Percentiles rank a stretch among this genome's conserved stretches.
phyloP scores from a whole-genome alignment of 1,140 invertebrate genomes.

The Cyphomyrmex costatus region DNA sequence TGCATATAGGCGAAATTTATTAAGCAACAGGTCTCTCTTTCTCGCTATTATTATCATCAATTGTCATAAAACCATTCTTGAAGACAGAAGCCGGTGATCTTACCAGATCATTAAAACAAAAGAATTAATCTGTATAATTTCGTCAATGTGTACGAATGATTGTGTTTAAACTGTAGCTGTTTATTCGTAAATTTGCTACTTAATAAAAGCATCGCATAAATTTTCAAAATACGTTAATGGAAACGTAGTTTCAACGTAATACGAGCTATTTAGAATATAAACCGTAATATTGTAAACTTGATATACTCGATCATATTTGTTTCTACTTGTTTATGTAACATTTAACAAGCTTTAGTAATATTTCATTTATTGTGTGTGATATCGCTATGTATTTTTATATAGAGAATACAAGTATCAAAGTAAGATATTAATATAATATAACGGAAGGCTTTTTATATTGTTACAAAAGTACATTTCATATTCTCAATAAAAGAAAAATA shows the following conservation, averaged over 20 bases:
- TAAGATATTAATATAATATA: neutral
- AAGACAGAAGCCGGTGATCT: neutral
- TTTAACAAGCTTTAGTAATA: constrained; percentile 9
- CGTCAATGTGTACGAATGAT: neutral
- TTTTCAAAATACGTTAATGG: constrained; percentile 29
- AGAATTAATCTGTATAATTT: constrained; percentile 36
- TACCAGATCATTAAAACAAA: neutral
- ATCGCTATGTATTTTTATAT: neutral
- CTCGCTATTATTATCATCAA: constrained; percentile 18
- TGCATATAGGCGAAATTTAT: constrained; percentile 38
- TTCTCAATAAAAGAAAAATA: neutral
- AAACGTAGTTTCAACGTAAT: neutral
- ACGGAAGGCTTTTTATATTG: neutral
- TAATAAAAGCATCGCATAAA: neutral
- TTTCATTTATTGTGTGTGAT: neutral
- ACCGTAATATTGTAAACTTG: neutral
- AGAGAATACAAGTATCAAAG: neutral
- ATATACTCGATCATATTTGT: neutral
- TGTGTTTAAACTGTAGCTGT: neutral
- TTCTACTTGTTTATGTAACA: neutral
- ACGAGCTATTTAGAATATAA: constrained; percentile 2
- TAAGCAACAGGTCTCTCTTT: constrained; percentile 47
- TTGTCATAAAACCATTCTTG: constrained; percentile 8
- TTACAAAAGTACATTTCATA: neutral
- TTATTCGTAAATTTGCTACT: neutral